Percentiles rank a stretch among this genome's conserved stretches.
Conservation (phyloP, 2,888 invertebrate species). For the Prenolepis imparis region DNA sequence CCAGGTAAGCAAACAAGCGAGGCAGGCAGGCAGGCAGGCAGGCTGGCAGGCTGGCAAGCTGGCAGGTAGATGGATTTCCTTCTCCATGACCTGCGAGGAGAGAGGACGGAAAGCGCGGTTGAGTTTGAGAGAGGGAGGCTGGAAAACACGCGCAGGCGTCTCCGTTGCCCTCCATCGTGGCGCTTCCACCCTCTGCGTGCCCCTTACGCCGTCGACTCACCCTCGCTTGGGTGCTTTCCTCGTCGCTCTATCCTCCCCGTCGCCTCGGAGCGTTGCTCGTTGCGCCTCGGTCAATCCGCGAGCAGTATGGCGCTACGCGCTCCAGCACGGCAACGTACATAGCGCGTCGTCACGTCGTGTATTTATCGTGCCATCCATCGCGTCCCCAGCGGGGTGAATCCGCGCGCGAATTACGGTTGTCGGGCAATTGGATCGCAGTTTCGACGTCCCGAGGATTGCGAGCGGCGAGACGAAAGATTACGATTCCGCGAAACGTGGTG, state of each 20-base stretch:
- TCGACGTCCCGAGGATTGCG: not conserved
- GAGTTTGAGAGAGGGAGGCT: conserved; percentile 67
- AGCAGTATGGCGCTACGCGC: conserved; percentile 85
- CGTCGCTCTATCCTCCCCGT: conserved; percentile 52
- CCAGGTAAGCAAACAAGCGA: conserved; percentile 47
- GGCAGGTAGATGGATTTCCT: conserved; percentile 53
- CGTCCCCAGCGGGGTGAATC: conserved; percentile 21
- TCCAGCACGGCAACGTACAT: conserved; percentile 78
- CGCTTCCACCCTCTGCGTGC: conserved; percentile 63
- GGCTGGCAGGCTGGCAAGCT: conserved; percentile 30
- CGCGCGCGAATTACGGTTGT: conserved; percentile 52
- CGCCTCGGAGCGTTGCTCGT: conserved; percentile 77
- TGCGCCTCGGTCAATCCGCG: conserved; percentile 84
- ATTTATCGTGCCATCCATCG: conserved; percentile 3
- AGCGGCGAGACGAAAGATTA: not conserved
- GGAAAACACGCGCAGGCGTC: conserved; percentile 75
- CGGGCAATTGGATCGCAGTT: not conserved
- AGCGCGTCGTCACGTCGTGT: conserved; percentile 52
- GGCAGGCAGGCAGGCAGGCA: conserved; percentile 31
- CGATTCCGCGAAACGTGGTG: conserved; percentile 1
- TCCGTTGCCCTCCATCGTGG: conserved; percentile 73
- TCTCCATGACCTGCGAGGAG: conserved; percentile 18
- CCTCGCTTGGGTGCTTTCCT: conserved; percentile 63
- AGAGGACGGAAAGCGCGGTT: conserved; percentile 45
- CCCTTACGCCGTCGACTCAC: conserved; percentile 52